A percentile compares a stretch with the other conserved stretches of the same genome.
Evolutionary conservation across 2,797 vertebrate genomes (phyloP).

Genomic region (Pseudochaenichthys georgianus): DNA sequence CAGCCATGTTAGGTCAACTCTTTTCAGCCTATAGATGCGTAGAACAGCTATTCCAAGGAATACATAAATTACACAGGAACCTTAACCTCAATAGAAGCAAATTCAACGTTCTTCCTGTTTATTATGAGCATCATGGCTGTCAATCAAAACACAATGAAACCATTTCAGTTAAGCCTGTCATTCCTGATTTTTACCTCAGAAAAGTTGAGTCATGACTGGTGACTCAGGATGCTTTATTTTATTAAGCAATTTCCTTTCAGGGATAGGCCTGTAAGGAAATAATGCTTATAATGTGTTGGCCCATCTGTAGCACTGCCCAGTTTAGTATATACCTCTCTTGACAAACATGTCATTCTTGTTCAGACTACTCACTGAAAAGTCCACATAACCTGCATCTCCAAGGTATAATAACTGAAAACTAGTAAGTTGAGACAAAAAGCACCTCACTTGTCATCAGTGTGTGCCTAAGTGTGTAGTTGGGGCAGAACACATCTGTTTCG

Average conservation of each 20-base stretch:
- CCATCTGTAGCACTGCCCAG: not conserved
- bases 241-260: not conserved
- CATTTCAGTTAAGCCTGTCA: not conserved
- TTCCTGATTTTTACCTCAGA: not conserved
- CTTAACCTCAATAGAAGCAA: too few species aligned
- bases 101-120: too few species aligned
- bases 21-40: not conserved
- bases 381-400: not conserved
- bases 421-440: slow-evolving; percentile 10
- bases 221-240: not conserved
- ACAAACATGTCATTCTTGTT: not conserved
- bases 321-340: not conserved
- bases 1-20: not conserved
- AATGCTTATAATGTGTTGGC: not conserved
- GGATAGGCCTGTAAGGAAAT: too few species aligned
- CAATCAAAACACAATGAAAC: too few species aligned
- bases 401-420: slow-evolving; percentile 35
- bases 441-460: slow-evolving; percentile 24
- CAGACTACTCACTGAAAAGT: slow-evolving; percentile 2
- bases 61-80: not conserved
- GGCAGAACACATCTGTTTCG: slow-evolving; percentile 47
- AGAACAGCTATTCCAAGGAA: not conserved
- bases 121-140: too few species aligned
- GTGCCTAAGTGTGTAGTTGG: slow-evolving; percentile 20
- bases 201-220: not conserved